Base-by-base conservation (phyloP, 2,113 vertebrate genomes). In the Lepisosteus osseus region DNA sequence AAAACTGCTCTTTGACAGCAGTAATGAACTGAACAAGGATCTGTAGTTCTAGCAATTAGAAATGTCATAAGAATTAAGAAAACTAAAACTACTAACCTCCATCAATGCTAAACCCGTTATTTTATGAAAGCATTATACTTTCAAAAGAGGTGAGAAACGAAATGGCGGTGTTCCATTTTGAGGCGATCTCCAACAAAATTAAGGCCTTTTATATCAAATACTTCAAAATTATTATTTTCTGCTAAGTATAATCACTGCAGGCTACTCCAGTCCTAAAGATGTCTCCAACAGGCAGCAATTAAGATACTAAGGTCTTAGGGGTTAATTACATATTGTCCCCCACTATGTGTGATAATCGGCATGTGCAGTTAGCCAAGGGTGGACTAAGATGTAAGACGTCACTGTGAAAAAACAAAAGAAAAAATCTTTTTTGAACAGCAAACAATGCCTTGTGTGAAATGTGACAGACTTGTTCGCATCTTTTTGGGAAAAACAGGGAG, bases 291-390 rank as follows among this genome's bases (percentile, higher is more conserved):
- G 89, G 90, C 85, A 0, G 87, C 90, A 94, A 93, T 94, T 94
- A 95, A 94, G 90, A 91, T 90, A 88, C 81, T 73, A 72, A 74
- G 91, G 92, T 94, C 91, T 90, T 89, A 85, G 83, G 85, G 82
- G 94, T 94, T 95, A 95, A 96, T 96, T 95, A 93, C 92, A 94
- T 93, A 88, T 93, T 89, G 92, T 92, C 92, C 92, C 91, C 89
- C 84, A 87, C 90, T 91, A 90, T 86, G 89, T 90, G 84, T 83
- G 89, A 89, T 89, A 92, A 93, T 92, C 88, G 90, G 68, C 45
- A 88, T 92, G 92, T 89, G 67, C 71, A 76, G 90, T 90, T 89
- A 93, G 92, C 87, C 85, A 88, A 88, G 88, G 88, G 88, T 88
- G 87, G 89, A 90, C 88, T 86, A 88, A 87, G 86, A 90, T 90